Conservation (phyloP, 2,888 invertebrate species). For the Loripinus fragilis region DNA sequence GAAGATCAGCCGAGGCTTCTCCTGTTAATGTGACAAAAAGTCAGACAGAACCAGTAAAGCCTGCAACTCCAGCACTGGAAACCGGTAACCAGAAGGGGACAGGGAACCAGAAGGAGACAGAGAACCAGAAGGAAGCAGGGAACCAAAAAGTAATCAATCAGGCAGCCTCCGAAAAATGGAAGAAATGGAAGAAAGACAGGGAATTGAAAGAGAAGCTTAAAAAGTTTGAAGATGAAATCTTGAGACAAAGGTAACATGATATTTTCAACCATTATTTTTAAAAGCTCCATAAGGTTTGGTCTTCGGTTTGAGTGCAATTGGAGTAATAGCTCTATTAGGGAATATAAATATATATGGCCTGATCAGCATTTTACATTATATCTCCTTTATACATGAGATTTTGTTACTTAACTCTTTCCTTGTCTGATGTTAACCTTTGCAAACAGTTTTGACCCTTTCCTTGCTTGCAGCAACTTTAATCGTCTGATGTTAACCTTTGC, state of each 20-base stretch:
- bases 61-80: background rate
- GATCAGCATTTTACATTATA: no score
- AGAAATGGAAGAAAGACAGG: conserved; percentile 8
- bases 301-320: no score
- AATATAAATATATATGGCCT: no score
- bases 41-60: background rate
- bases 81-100: background rate
- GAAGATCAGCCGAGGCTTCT: conserved; percentile 62
- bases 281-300: no score
- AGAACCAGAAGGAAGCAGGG: background rate
- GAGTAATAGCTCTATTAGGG: no score
- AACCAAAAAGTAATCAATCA: background rate
- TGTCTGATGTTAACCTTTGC: no score
- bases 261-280: no score
- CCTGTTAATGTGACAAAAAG: conserved; percentile 8
- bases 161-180: conserved; percentile 6
- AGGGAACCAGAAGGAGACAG: background rate
- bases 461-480: no score
- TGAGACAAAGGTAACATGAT: conserved; percentile 8
- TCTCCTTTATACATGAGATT: no score
- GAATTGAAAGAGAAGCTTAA: background rate
- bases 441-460: no score
- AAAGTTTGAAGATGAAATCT: background rate
- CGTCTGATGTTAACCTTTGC: no score
- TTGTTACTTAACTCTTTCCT: no score